Evolutionary conservation across 2,888 invertebrate genomes (phyloP), one percentile per base, ranked within the genome.

Genomic region (Apotomis turbidana): DNA sequence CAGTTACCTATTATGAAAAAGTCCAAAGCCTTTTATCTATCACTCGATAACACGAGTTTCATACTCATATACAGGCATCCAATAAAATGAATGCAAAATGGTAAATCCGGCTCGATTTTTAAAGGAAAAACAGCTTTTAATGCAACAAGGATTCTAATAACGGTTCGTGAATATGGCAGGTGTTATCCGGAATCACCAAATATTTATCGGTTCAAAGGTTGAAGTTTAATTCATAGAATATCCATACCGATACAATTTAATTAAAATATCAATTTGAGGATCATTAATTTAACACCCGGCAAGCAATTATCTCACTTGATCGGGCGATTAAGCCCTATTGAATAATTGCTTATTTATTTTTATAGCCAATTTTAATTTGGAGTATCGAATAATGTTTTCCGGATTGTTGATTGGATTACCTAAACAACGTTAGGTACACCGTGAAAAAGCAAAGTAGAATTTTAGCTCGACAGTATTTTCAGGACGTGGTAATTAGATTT

Each of bases 271-370:
- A 41, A 63, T 58, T 12, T 78, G 78, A 78, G 81, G 75, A 79
- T 82, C 79, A 82, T 84, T 84, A 84, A 83, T 83, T 84, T 84
- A 80, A 83, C 77, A 78, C 74, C 76, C 79, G 79, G 81, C 81
- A 80, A 83, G 81, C 86, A 88, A 88, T 86, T 84, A 81, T 71
- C 75, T 64, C 77, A 78, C 77, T 77, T 78, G 80, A 81, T 81
- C 76, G 77, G 76, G 74, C 81, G 83, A 81, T 83, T 81, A 79
- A 78, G 78, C 75, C 73, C 77, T 69, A 68, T 70, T 72, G 73
- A 76, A 75, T 76, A 67, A 52, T 74, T 74, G 61, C 59, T 74
- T 74, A 75, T 74, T 74, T 68, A 54, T 73, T 74, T 76, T 49
- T 58, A 41, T 6, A 58, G 9, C 41, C 54, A 59, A 60, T 49